Evolutionary conservation across 2,888 invertebrate species (phyloP).

Genomic region (Drosophila mettleri): DNA sequence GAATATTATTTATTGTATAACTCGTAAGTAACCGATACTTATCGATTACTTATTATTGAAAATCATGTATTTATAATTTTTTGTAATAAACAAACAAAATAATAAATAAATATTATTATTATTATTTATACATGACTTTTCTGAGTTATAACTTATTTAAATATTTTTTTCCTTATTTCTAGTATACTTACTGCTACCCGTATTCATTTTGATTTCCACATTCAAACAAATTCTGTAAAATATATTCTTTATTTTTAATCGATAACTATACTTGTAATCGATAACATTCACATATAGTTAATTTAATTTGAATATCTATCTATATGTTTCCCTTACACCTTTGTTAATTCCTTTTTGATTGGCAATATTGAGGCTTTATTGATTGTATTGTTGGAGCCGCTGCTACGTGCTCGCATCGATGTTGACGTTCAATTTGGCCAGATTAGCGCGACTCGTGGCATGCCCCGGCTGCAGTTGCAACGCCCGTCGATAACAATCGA

Average conservation of each 20-base stretch:
- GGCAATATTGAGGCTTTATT: not conserved
- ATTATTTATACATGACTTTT: not conserved
- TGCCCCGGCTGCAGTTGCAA: conserved; percentile 94
- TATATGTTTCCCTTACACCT: conserved; percentile 5
- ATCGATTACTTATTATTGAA: not conserved
- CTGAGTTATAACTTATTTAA: not conserved
- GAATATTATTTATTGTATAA: not conserved
- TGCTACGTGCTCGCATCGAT: conserved; percentile 59
- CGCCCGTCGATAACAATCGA: conserved; percentile 92
- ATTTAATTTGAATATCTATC: conserved; percentile 25
- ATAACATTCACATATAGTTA: conserved; percentile 15
- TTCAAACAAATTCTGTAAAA: not conserved
- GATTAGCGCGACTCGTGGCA: conserved; percentile 93
- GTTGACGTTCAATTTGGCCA: conserved; percentile 88
- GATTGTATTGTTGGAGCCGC: not conserved
- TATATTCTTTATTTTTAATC: conserved; percentile 17
- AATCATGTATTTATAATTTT: too few relatives aligned
- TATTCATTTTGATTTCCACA: not conserved
- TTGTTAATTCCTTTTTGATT: conserved; percentile 8
- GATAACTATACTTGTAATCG: not conserved
- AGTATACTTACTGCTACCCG: not conserved
- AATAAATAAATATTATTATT: too few relatives aligned
- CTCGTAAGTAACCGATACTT: not conserved
- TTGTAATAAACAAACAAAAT: too few relatives aligned
- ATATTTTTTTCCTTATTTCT: not conserved